Evolutionary conservation across 2,888 invertebrate species (phyloP).

Genomic region (Noctuana brunneofusca): DNA sequence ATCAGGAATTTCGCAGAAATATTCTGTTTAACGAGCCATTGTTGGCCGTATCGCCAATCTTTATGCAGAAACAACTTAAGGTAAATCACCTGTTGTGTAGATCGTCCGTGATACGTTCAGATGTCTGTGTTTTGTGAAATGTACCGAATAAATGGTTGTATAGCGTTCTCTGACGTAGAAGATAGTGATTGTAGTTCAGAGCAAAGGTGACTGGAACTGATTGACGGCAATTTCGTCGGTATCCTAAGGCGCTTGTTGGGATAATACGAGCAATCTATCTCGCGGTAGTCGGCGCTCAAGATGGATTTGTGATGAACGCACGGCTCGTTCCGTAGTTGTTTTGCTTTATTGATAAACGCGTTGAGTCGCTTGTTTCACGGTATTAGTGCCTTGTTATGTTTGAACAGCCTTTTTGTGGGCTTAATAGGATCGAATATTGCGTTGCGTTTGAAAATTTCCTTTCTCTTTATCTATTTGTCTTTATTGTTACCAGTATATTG

Average conservation of each 20-base stretch:
- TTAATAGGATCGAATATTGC: slow-evolving; percentile 60
- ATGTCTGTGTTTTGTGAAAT: slow-evolving; percentile 48
- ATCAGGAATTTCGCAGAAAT: slow-evolving; percentile 44
- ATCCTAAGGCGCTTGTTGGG: slow-evolving; percentile 63
- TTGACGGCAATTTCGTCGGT: slow-evolving; percentile 63
- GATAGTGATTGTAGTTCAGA: slow-evolving; percentile 56
- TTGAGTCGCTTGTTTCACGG: slow-evolving; percentile 61
- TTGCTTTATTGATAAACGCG: slow-evolving; percentile 72
- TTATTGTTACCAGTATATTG: slow-evolving; percentile 33
- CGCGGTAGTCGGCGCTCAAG: slow-evolving; percentile 62
- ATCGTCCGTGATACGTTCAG: slow-evolving; percentile 43
- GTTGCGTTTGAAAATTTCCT: slow-evolving; percentile 52
- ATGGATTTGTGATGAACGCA: slow-evolving; percentile 76
- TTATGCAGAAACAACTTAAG: slow-evolving; percentile 43
- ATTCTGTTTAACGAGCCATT: slow-evolving; percentile 52
- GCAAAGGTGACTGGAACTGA: slow-evolving; percentile 63
- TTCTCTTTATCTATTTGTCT: slow-evolving; percentile 44
- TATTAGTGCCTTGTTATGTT: slow-evolving; percentile 74
- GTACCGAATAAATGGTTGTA: slow-evolving; percentile 45
- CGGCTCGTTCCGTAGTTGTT: slow-evolving; percentile 74
- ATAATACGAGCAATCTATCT: slow-evolving; percentile 77
- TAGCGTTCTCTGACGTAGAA: slow-evolving; percentile 53
- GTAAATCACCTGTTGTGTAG: slow-evolving; percentile 50
- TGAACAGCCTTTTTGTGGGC: slow-evolving; percentile 67
- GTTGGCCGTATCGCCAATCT: slow-evolving; percentile 55